Conservation (phyloP, 2,888 invertebrate species). For the Petrolisthes manimaculis region DNA sequence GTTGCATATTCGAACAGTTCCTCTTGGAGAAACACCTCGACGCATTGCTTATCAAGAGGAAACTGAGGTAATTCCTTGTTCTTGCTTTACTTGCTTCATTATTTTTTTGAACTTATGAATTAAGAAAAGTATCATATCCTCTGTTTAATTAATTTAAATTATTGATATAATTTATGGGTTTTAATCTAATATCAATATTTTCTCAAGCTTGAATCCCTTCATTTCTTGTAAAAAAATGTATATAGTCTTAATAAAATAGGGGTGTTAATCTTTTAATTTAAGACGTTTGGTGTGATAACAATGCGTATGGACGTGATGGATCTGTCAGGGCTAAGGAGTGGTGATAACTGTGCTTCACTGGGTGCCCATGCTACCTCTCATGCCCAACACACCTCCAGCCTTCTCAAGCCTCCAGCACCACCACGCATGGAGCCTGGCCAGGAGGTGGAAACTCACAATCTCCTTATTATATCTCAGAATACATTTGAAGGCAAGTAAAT, state of each 20-base stretch:
- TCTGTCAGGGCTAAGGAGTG: slow-evolving; percentile 48
- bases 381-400: slow-evolving; percentile 57
- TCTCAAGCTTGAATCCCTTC: too few species aligned
- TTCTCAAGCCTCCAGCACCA: slow-evolving; percentile 55
- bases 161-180: background rate
- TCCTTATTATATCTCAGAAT: slow-evolving; percentile 94
- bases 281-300: slow-evolving; percentile 94
- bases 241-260: too few species aligned
- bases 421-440: slow-evolving; percentile 70
- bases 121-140: background rate
- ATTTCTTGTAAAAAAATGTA: too few species aligned
- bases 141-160: background rate
- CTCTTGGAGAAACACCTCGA: slow-evolving; percentile 92
- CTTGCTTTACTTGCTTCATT: background rate
- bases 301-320: slow-evolving; percentile 90
- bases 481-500: slow-evolving; percentile 81
- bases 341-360: slow-evolving; percentile 50
- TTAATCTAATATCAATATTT: background rate
- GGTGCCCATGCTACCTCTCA: slow-evolving; percentile 58
- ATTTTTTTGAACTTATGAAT: background rate
- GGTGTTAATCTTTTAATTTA: slow-evolving; percentile 67
- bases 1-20: slow-evolving; percentile 94
- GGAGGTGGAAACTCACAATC: slow-evolving; percentile 90
- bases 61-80: slow-evolving; percentile 76
- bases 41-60: slow-evolving; percentile 95